Evolutionary conservation across 2,113 vertebrate species (phyloP).

Genomic region (Heteronetta atricapilla): DNA sequence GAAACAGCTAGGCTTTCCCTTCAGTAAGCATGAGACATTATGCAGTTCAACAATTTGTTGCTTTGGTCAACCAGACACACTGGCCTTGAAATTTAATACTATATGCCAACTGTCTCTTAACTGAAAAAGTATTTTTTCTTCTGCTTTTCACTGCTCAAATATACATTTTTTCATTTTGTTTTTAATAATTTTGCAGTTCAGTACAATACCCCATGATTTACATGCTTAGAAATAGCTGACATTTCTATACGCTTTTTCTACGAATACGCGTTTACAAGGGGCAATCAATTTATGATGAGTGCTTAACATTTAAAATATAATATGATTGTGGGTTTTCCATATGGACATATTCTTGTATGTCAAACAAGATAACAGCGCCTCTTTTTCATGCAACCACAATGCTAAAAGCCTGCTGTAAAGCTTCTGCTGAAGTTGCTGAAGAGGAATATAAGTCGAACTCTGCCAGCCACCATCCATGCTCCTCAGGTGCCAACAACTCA

Average conservation of each 20-base stretch:
- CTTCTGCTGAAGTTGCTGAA: not conserved
- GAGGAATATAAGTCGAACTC: not conserved
- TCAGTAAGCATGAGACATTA: not conserved
- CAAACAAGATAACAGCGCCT: not conserved
- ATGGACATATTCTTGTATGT: not conserved
- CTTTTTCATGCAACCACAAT: not conserved
- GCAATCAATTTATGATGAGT: conserved; percentile 24
- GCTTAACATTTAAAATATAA: conserved; percentile 37
- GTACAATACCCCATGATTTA: not conserved
- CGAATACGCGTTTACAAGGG: not conserved
- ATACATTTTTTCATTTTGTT: not conserved
- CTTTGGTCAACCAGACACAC: not conserved
- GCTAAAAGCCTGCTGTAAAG: not conserved
- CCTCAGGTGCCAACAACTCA: not conserved
- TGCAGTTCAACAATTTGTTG: not conserved
- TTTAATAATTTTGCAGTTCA: not conserved
- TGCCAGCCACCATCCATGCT: not conserved
- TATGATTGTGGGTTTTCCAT: not conserved
- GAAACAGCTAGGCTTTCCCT: not conserved
- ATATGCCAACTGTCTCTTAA: not conserved
- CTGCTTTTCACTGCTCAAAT: not conserved
- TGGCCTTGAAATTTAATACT: not conserved
- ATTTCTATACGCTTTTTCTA: not conserved
- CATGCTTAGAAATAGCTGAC: not conserved
- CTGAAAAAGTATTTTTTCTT: not conserved